phyloP scores from a whole-genome alignment of 2,797 vertebrate species.

The Tinamus major region DNA sequence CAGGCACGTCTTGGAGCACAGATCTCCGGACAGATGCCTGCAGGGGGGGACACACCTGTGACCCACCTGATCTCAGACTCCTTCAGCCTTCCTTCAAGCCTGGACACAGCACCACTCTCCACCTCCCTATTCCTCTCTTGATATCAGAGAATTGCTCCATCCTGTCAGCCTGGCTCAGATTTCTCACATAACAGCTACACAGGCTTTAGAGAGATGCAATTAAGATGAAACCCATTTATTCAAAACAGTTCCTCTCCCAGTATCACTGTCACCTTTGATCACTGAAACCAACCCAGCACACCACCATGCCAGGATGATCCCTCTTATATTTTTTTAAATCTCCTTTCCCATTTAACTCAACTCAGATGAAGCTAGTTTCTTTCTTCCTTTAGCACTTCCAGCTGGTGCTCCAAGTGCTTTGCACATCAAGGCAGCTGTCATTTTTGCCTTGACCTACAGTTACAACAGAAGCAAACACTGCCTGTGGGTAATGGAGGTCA shows the following conservation, averaged over 20 bases:
- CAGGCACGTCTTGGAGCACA: background rate
- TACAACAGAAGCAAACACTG: background rate
- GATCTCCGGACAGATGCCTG: background rate
- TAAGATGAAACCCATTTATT: conserved; percentile 61
- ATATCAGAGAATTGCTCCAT: background rate
- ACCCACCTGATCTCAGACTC: background rate
- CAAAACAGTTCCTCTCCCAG: conserved; percentile 34
- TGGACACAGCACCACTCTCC: rapidly evolving
- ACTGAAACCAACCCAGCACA: conserved; percentile 27
- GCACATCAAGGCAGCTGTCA: background rate
- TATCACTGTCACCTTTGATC: conserved; percentile 49
- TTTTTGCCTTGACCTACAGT: background rate
- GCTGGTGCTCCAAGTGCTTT: background rate
- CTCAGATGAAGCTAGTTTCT: conserved; percentile 22
- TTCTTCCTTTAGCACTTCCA: background rate
- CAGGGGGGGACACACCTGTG: rapidly evolving
- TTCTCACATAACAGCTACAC: conserved; percentile 14
- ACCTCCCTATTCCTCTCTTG: background rate
- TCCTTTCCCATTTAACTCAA: rapidly evolving
- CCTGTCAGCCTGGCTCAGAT: background rate
- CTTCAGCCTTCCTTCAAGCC: background rate
- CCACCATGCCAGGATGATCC: background rate
- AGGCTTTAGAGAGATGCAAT: conserved; percentile 52
- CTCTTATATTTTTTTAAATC: conserved; percentile 27
- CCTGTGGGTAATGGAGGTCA: background rate